Base-by-base conservation (phyloP, 2,888 invertebrate species). In the Masnerella sp. region DNA sequence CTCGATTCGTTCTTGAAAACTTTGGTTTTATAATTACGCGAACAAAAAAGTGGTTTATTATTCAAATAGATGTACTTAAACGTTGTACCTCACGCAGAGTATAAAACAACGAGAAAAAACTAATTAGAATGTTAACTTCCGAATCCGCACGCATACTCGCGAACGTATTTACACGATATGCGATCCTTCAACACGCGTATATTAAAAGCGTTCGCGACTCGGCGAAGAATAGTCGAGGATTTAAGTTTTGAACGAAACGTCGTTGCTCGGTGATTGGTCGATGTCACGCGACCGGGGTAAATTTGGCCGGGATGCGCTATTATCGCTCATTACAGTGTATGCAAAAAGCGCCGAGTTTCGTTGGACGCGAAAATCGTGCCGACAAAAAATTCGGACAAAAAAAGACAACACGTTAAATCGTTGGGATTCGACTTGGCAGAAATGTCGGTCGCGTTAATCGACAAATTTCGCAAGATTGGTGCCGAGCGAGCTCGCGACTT, bases 201-300 rank as follows among this genome's bases (percentile, higher is more conserved):
- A 68, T 68, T 62, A 68, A 73, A 64, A 64, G 62, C 61, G 38
- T 59, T 71, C 42, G 62, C 52, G 34, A 62, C 61, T 51, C 65
- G 43, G n/a, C 14, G 32, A 45, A 59, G 52, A 67, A 61, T 51
- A 51, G 67, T 58, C n/a, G 56, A 56, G 38, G 67, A 25, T 42
- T 65, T 42, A 32, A 20, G 42, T 77, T 78, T 75, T 74, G 76
- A 76, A 72, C 79, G 77, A 76, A 79, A 77, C 78, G 79, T 79
- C 71, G 72, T 76, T 71, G 64, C 71, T 68, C 75, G 79, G 83
- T 84, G 83, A 84, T 84, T 84, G 82, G 81, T 75, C 77, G 77
- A 61, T 77, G 79, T 84, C 84, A 84, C 84, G 84, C 84, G 80
- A 84, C 75, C 70, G 68, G 71, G 59, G 68, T 73, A 58, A 68